Evolutionary conservation across 2,113 vertebrate genomes (phyloP).

Genomic region (Epinephelus lanceolatus): DNA sequence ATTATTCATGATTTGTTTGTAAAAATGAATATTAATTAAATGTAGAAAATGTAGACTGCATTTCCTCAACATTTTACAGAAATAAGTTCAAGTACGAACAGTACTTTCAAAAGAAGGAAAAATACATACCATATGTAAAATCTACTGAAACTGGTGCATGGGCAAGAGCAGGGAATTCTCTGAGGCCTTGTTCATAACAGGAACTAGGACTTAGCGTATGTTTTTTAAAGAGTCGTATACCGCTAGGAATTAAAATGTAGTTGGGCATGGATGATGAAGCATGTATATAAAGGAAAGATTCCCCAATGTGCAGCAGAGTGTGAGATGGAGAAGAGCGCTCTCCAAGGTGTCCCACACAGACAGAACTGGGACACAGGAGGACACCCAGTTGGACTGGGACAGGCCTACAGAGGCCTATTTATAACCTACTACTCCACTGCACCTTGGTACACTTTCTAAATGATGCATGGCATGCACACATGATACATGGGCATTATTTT

Average conservation of each 20-base stretch:
- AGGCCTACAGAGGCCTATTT: slow-evolving; percentile 60
- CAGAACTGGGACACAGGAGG: slow-evolving; percentile 78
- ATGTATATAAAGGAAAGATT: slow-evolving; percentile 20
- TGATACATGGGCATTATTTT: slow-evolving; percentile 31
- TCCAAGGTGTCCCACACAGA: slow-evolving; percentile 70
- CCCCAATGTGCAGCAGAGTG: slow-evolving; percentile 40
- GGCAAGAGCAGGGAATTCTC: slow-evolving; percentile 16
- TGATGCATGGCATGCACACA: slow-evolving; percentile 50
- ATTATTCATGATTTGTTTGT: background rate
- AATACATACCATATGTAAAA: background rate
- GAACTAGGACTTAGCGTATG: slow-evolving; percentile 30
- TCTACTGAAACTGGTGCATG: background rate
- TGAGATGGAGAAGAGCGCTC: slow-evolving; percentile 42
- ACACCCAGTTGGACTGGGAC: slow-evolving; percentile 67
- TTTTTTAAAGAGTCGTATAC: slow-evolving; percentile 23
- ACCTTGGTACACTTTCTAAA: slow-evolving; percentile 50
- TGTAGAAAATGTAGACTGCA: background rate
- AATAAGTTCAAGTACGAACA: background rate
- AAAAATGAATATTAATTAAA: background rate
- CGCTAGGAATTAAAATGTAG: slow-evolving; percentile 28
- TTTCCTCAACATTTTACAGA: background rate
- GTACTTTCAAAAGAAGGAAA: background rate
- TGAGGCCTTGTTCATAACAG: slow-evolving; percentile 23
- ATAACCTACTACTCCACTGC: slow-evolving; percentile 60
- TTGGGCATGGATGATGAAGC: slow-evolving; percentile 6